A percentile compares a stretch with the other conserved stretches of the same genome.
phyloP scores from a whole-genome alignment of 2,888 invertebrate species.

The Orthonychiurus folsomi region DNA sequence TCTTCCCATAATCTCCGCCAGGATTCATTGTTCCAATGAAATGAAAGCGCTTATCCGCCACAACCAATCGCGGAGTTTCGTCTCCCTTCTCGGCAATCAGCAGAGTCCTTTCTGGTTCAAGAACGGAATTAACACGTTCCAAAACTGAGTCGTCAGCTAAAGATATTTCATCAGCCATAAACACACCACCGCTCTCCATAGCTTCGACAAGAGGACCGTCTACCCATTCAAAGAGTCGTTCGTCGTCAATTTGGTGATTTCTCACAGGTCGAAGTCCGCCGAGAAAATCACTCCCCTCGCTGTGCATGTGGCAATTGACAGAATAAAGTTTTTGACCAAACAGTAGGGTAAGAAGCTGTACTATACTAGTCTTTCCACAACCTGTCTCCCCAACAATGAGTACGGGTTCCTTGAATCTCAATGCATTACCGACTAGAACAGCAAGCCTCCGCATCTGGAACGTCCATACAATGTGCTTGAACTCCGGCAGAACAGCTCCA shows the following conservation, averaged over 20 bases:
- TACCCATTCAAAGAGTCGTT: constrained; percentile 86
- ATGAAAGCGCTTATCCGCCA: constrained; percentile 65
- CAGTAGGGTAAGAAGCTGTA: constrained; percentile 72
- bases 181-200: constrained; percentile 78
- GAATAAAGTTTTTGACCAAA: constrained; percentile 60
- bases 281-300: constrained; percentile 94
- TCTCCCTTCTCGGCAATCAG: constrained; percentile 83
- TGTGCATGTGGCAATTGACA: constrained; percentile 97
- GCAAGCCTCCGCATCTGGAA: constrained; percentile 67
- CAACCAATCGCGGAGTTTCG: constrained; percentile 48
- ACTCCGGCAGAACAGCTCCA: constrained; percentile 49
- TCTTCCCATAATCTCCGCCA: constrained; percentile 98
- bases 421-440: constrained; percentile 63
- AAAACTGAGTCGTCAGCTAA: constrained; percentile 96
- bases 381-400: constrained; percentile 95
- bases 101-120: constrained; percentile 84
- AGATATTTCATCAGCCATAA: constrained; percentile 97
- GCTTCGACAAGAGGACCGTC: constrained; percentile 90
- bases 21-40: constrained; percentile 99
- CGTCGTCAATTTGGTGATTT: constrained; percentile 45
- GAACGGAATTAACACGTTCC: constrained; percentile 89
- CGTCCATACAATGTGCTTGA: constrained; percentile 88
- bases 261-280: constrained; percentile 88
- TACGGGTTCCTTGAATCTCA: constrained; percentile 86
- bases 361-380: constrained; percentile 93